phyloP scores from a whole-genome alignment of 2,797 vertebrate species.

The Myripristis murdjan region DNA sequence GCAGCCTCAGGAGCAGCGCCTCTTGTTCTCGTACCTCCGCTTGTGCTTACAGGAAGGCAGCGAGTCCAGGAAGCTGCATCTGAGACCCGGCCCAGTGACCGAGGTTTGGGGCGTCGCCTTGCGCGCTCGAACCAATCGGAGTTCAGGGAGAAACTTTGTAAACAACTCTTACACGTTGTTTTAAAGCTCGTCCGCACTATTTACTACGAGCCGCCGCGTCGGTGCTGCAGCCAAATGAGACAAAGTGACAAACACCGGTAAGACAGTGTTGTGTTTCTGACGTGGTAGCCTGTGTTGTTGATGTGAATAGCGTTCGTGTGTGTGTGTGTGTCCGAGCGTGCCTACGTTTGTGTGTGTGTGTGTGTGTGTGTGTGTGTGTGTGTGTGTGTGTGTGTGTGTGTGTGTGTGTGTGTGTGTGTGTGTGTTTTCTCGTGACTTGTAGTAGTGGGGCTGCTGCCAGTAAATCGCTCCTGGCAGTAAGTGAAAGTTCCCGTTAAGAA shows the following conservation, averaged over 20 bases:
- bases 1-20: too few species aligned
- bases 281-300: neutral
- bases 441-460: conserved; percentile 24
- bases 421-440: conserved; percentile 46
- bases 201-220: conserved; percentile 37
- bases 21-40: conserved; percentile 11
- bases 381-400: neutral
- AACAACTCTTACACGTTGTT: conserved; percentile 84
- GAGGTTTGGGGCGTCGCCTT: conserved; percentile 79
- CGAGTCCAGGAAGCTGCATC: conserved; percentile 43
- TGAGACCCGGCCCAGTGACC: conserved; percentile 63
- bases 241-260: conserved; percentile 32
- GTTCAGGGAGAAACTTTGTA: conserved; percentile 82
- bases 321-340: neutral
- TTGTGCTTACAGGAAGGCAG: neutral
- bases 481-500: neutral
- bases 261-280: neutral
- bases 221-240: conserved; percentile 10
- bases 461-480: conserved; percentile 53
- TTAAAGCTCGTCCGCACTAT: conserved; percentile 31
- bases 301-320: neutral
- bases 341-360: neutral
- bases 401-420: conserved; percentile 10
- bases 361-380: neutral
- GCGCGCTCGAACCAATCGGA: conserved; percentile 79